These are phyloP conservation scores for Phyllostomus hastatus DNA, from an alignment of 2,113 vertebrate species.

Conservation along the genomic window DNA sequence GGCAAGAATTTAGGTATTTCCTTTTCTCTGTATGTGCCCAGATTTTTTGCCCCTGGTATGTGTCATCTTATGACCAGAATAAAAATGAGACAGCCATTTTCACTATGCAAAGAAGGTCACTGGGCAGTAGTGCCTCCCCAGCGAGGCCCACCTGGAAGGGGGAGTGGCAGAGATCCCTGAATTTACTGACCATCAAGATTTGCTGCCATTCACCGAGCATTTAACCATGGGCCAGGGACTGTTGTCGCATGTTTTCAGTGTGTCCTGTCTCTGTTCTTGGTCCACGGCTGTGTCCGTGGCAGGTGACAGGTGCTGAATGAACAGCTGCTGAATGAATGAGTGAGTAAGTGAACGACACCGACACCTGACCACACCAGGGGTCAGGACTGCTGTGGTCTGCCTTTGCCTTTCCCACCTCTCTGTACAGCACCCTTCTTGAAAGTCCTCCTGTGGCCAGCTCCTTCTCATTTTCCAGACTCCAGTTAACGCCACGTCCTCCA, in stretches of 20 bases:
- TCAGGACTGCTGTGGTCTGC: not conserved
- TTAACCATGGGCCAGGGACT: not conserved
- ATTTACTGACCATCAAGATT: not conserved
- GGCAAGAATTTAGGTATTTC: not conserved
- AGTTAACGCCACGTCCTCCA: not conserved
- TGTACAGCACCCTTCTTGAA: not conserved
- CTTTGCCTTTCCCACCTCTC: not conserved
- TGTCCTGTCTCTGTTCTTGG: not conserved
- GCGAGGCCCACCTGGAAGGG: not conserved
- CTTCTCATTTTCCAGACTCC: not conserved
- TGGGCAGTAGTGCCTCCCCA: not conserved
- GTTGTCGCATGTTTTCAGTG: accelerated
- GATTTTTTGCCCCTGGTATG: not conserved
- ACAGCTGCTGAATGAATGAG: not conserved
- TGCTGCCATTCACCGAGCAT: not conserved
- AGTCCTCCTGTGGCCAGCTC: not conserved
- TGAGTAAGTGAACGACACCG: not conserved
- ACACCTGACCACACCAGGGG: no score
- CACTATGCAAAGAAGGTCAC: not conserved
- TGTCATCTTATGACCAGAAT: not conserved
- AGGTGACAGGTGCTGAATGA: not conserved
- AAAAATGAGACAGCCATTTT: not conserved
- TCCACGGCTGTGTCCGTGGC: not conserved
- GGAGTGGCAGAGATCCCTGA: not conserved
- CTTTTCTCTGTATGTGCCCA: not conserved